Conservation (phyloP, 2,797 vertebrate genomes). For the Alexandromys oeconomus region DNA sequence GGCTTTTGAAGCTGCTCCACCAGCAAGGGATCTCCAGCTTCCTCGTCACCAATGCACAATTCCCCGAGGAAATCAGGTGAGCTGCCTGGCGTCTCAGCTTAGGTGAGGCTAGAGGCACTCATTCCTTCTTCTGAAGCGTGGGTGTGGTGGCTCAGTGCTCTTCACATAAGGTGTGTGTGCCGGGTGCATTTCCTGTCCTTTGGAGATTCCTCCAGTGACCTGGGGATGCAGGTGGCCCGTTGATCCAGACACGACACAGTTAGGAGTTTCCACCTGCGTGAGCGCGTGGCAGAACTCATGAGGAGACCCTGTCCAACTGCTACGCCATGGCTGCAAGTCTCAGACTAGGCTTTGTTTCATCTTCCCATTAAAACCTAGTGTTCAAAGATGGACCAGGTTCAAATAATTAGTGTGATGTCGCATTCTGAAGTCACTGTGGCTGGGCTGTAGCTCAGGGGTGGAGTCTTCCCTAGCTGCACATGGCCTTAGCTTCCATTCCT, state of each 20-base stretch:
- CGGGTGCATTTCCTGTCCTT: neutral
- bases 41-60: constrained; percentile 97
- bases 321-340: neutral
- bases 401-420: neutral
- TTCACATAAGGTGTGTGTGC: neutral
- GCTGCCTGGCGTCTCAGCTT: neutral
- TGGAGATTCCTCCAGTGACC: neutral
- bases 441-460: too few relatives aligned
- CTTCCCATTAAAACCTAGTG: constrained; percentile 8
- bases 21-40: constrained; percentile 94
- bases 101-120: neutral
- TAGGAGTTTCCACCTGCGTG: neutral
- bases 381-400: constrained; percentile 4
- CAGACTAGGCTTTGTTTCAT: neutral
- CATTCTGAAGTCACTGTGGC: neutral
- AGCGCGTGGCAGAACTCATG: neutral
- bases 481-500: neutral
- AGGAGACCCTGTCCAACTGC: neutral
- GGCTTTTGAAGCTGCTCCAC: constrained; percentile 93
- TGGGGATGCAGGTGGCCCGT: neutral
- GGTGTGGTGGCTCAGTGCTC: neutral
- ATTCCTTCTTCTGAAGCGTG: neutral
- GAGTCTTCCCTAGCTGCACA: neutral
- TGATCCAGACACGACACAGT: too few relatives aligned
- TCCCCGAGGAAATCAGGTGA: constrained; percentile 96